A percentile compares a stretch with the other conserved stretches of the same genome.
phyloP scores from a whole-genome alignment of 2,797 vertebrate species.

The Diceros bicornis region DNA sequence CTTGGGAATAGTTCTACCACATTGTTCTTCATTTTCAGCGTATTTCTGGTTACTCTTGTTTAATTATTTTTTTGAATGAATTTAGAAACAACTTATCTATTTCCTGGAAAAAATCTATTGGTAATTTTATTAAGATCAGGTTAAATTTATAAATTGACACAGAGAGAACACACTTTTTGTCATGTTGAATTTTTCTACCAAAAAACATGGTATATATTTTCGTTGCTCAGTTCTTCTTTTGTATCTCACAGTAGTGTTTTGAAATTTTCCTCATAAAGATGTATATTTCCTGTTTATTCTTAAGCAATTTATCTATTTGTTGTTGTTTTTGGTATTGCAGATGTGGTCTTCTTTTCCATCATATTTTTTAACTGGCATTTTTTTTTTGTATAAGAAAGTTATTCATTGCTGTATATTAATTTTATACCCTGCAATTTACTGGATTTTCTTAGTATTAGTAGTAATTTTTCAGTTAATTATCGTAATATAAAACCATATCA shows the following conservation, averaged over 20 bases:
- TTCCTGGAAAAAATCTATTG: not conserved
- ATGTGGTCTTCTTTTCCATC: not conserved
- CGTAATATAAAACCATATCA: slow-evolving; percentile 1
- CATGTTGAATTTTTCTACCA: not conserved
- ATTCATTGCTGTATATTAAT: not conserved
- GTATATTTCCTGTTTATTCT: slow-evolving; percentile 11
- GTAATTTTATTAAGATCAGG: not conserved
- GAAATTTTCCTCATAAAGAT: slow-evolving; percentile 3
- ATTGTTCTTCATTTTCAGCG: not conserved
- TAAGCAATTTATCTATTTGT: not conserved
- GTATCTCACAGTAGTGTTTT: not conserved
- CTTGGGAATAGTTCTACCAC: not conserved
- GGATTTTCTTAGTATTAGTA: not conserved
- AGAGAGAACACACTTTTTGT: not conserved
- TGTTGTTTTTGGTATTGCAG: not conserved
- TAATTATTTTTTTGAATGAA: not conserved
- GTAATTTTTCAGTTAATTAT: not conserved
- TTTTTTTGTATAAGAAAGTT: not conserved
- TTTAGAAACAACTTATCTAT: not conserved
- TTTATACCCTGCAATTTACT: not conserved
- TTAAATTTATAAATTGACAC: slow-evolving; percentile 49
- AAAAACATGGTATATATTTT: not conserved
- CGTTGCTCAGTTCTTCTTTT: not conserved
- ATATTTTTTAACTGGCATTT: not conserved
- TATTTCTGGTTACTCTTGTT: not conserved